Evolutionary conservation across 2,113 vertebrate species (phyloP).

Genomic region (Brienomyrus longianalis): DNA sequence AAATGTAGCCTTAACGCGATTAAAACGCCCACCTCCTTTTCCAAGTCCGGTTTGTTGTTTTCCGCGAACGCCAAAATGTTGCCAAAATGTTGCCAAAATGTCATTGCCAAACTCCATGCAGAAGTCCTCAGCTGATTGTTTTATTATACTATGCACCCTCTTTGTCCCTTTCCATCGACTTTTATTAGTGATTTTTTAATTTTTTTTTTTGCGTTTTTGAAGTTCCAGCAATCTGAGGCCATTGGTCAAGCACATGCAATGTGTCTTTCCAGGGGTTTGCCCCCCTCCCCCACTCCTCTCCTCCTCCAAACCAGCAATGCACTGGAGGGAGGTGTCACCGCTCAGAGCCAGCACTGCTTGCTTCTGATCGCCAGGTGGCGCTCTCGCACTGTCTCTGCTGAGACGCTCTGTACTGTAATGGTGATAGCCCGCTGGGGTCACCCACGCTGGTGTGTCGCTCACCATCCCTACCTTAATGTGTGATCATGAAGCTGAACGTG

Average conservation of each 20-base stretch:
- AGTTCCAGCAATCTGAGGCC: slow-evolving; percentile 52
- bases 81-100: slow-evolving; percentile 14
- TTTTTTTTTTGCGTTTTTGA: slow-evolving; percentile 49
- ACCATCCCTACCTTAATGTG: slow-evolving; percentile 46
- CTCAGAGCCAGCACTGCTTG: not conserved
- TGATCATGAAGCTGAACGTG: slow-evolving; percentile 23
- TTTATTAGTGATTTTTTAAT: slow-evolving; percentile 43
- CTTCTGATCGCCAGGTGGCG: slow-evolving; percentile 53
- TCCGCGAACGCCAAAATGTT: not conserved
- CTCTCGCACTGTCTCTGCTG: slow-evolving; percentile 66
- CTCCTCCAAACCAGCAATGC: slow-evolving; percentile 58
- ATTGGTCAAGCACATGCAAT: slow-evolving; percentile 68
- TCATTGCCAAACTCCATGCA: slow-evolving; percentile 55
- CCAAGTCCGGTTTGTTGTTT: slow-evolving; percentile 19
- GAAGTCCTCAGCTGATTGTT: slow-evolving; percentile 40
- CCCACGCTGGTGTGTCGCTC: slow-evolving; percentile 65
- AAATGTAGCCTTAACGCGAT: not conserved
- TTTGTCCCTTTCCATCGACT: not conserved
- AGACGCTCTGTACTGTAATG: slow-evolving; percentile 74
- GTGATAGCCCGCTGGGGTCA: slow-evolving; percentile 51
- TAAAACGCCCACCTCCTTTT: slow-evolving; percentile 3
- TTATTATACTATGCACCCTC: slow-evolving; percentile 5
- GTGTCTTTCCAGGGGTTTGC: slow-evolving; percentile 64
- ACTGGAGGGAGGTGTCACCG: slow-evolving; percentile 60
- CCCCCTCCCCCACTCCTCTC: slow-evolving; percentile 33